phyloP scores from a whole-genome alignment of 2,797 vertebrate genomes.

The Lepilemur septentrionalis region DNA sequence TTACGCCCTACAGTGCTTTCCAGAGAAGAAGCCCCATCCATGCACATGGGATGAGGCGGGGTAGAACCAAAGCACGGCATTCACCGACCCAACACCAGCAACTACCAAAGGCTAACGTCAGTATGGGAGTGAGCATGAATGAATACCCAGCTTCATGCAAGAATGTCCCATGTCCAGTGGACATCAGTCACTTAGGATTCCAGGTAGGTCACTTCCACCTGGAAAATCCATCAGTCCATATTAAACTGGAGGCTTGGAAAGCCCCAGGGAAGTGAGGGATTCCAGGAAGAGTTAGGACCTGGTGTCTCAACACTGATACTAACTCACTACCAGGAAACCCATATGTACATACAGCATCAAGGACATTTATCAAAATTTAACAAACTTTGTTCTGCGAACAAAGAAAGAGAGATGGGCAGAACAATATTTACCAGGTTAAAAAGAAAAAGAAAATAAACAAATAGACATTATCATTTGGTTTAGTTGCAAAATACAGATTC shows the following conservation, averaged over 20 bases:
- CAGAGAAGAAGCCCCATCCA: conserved; percentile 52
- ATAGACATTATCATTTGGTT: neutral
- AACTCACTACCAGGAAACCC: neutral
- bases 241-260: neutral
- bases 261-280: neutral
- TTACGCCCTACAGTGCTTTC: conserved; percentile 61
- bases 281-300: neutral
- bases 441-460: neutral
- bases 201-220: neutral
- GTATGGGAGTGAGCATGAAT: neutral
- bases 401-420: neutral
- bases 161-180: neutral
- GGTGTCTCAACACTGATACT: neutral
- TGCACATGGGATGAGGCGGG: conserved; percentile 57
- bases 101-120: neutral
- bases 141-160: neutral
- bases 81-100: neutral
- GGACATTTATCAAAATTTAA: neutral
- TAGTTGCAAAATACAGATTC: neutral
- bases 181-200: neutral
- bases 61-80: neutral
- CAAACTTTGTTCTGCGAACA: neutral
- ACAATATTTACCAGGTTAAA: neutral
- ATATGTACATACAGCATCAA: neutral
- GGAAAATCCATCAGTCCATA: neutral